Percentiles rank a stretch among this genome's conserved stretches.
Conservation (phyloP, 2,888 invertebrate genomes). For the Agrilus mali region DNA sequence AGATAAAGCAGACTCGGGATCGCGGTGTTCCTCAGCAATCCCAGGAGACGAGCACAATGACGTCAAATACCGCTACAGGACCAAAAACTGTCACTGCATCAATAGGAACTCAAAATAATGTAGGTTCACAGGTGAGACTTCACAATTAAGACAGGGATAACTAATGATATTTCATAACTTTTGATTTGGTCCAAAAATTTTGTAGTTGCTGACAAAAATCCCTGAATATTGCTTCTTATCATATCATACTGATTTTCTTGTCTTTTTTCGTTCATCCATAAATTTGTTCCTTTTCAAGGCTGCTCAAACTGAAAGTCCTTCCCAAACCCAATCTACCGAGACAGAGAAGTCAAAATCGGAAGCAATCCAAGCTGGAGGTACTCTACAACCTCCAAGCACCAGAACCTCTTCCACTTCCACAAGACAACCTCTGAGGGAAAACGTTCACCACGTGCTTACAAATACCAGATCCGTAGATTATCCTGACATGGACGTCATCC, state of each 20-base stretch:
- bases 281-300: slow-evolving; percentile 31
- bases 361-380: slow-evolving; percentile 72
- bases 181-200: no score
- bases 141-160: background rate
- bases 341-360: slow-evolving; percentile 56
- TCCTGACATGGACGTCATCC: slow-evolving; percentile 54
- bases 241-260: no score
- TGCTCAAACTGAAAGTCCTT: slow-evolving; percentile 30
- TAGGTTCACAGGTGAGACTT: slow-evolving; percentile 43
- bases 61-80: slow-evolving; percentile 47
- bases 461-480: slow-evolving; percentile 52
- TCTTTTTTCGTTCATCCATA: background rate
- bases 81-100: slow-evolving; percentile 53
- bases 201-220: background rate
- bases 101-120: slow-evolving; percentile 58
- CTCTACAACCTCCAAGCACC: slow-evolving; percentile 41
- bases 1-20: slow-evolving; percentile 31
- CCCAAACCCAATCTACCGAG: slow-evolving; percentile 27
- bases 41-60: slow-evolving; percentile 57
- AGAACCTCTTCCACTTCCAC: slow-evolving; percentile 49
- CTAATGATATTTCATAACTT: background rate
- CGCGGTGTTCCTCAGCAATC: slow-evolving; percentile 50
- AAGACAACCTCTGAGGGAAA: slow-evolving; percentile 27
- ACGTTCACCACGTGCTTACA: slow-evolving; percentile 36
- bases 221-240: no score